Base-by-base conservation (phyloP, 1,140 invertebrate genomes). In the Solenopsis fugax region DNA sequence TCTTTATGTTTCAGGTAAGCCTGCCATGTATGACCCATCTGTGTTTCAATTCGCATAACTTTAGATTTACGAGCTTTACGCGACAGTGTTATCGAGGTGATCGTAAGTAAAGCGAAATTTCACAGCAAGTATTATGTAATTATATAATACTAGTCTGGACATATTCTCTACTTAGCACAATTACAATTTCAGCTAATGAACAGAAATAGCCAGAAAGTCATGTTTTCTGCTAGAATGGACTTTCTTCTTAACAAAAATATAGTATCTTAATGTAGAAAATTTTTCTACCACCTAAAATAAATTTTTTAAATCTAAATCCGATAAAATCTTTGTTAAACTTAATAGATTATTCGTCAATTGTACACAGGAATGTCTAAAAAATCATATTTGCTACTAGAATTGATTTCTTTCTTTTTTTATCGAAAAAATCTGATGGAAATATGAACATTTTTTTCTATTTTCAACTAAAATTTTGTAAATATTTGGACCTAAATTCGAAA, bases 1-100 rank as follows among this genome's bases (percentile, higher is more conserved):
- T 56, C 69, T 41, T 84, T 92, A 41, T 92, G 91, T 90, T 94
- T 41, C 91, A 95, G 94, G 94, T 95, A 95, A 95, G 94, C 93
- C 81, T 88, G 90, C 89, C 37, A 4, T 24, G 16, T 29, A 56
- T 72, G 24, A 62, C 65, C 54, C 58, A 82, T 72, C n/a, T 52
- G 16, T 67, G 37, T 60, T 58, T 58, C 29, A 52, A 37, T 50
- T 45, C 18, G 88, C 90, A 89, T 24, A n/a, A 82, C 48, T 76
- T 60, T 29, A 76, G 41, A 65, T 75, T 56, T 29, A 52, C 45
- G 29, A 77, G 34, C 48, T 76, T 24, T 76, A 7, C 52, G n/a
- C 50, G 21, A 24, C 24, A 45, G 54, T 85, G 18, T 24, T 50
- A 24, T 24, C 75, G 21, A 58, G 5, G 3, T 24, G 50, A 87